Evolutionary conservation across 2,113 vertebrate species (phyloP).

Genomic region (Chionomys nivalis): DNA sequence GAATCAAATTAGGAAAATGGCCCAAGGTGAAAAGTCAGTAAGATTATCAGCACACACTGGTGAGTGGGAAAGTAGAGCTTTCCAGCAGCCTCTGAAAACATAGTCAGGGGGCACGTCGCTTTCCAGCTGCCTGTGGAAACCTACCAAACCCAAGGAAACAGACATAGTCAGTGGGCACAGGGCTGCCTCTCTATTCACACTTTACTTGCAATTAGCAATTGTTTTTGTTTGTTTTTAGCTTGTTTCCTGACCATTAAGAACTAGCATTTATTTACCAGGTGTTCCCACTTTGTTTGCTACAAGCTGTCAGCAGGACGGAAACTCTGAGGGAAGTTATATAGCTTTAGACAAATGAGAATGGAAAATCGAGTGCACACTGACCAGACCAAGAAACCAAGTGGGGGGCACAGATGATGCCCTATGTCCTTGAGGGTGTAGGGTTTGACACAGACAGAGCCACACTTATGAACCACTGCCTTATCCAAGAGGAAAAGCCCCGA

Average conservation of each 20-base stretch:
- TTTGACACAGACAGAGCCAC: background rate
- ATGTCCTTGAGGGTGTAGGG: background rate
- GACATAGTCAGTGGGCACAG: slow-evolving; percentile 79
- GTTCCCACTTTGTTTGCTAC: slow-evolving; percentile 76
- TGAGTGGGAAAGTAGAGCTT: background rate
- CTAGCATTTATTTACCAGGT: slow-evolving; percentile 82
- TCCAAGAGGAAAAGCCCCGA: background rate
- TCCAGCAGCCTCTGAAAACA: slow-evolving; percentile 41
- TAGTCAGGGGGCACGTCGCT: slow-evolving; percentile 77
- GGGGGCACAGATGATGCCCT: background rate
- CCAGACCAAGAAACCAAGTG: slow-evolving; percentile 10
- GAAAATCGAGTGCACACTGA: slow-evolving; percentile 43
- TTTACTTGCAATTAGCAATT: slow-evolving; percentile 74
- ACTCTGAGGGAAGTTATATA: background rate
- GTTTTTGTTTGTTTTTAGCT: slow-evolving; percentile 78
- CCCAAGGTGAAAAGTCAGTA: background rate
- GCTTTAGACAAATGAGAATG: background rate
- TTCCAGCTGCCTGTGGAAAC: background rate
- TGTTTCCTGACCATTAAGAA: slow-evolving; percentile 71
- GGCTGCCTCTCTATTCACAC: slow-evolving; percentile 78
- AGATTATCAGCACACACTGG: background rate
- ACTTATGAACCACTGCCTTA: background rate
- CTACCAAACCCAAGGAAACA: slow-evolving; percentile 75
- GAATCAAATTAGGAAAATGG: slow-evolving; percentile 22
- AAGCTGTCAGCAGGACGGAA: slow-evolving; percentile 75